A percentile compares a stretch with the other conserved stretches of the same genome.
Evolutionary conservation across 37 sponge, comb jelly and placozoan species (phyloP).

Genomic region (Petrosia ficiformis): DNA sequence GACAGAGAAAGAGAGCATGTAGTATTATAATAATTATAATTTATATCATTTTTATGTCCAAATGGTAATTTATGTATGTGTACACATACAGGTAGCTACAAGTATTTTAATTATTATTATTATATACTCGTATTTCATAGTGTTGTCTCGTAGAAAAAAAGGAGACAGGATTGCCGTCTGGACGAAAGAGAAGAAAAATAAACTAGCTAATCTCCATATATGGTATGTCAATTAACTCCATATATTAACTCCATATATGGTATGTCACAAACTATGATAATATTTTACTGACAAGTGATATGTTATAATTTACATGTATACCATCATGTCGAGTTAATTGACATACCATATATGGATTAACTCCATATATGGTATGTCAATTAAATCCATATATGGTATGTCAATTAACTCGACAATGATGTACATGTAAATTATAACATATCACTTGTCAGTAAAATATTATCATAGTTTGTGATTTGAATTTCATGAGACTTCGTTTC

Average conservation of each 20-base stretch:
- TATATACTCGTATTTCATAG: not conserved
- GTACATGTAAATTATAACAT: too few species aligned
- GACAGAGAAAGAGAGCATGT: not conserved
- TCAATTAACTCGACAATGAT: too few species aligned
- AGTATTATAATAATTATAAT: not conserved
- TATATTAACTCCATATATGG: not conserved
- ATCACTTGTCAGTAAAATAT: too few species aligned
- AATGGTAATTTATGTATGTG: not conserved
- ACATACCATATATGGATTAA: too few species aligned
- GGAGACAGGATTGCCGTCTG: conserved; percentile 62
- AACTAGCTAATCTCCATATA: conserved; percentile 24
- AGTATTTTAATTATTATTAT: not conserved
- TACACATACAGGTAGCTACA: not conserved
- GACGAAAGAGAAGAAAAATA: conserved; percentile 35
- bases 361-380: too few species aligned
- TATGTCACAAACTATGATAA: not conserved
- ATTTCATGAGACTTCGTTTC: too few species aligned
- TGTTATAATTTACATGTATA: too few species aligned
- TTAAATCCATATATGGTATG: too few species aligned
- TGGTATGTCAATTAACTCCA: conserved; percentile 42
- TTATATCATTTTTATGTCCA: too few species aligned
- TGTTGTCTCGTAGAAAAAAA: conserved; percentile 52
- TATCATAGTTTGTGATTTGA: too few species aligned
- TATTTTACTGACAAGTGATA: not conserved
- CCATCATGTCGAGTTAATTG: too few species aligned